Conservation (phyloP, 2,888 invertebrate genomes). For the Plebejus argus region DNA sequence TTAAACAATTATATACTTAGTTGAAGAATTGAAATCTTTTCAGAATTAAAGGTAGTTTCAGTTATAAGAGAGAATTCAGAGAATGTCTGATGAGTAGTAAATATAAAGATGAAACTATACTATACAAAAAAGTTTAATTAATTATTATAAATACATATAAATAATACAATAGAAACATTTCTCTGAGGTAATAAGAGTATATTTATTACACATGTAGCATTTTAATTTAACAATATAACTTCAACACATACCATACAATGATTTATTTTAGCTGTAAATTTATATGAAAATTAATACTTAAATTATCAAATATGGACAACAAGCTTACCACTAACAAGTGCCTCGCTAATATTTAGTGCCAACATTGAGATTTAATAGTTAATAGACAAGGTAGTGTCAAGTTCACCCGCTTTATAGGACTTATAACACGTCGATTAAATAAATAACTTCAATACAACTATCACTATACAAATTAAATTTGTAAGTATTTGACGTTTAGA, state of each 20-base stretch:
- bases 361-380: slow-evolving; percentile 31
- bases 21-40: not conserved
- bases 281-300: slow-evolving; percentile 31
- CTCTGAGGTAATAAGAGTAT: slow-evolving; percentile 38
- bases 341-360: slow-evolving; percentile 32
- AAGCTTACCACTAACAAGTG: slow-evolving; percentile 34
- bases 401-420: slow-evolving; percentile 20
- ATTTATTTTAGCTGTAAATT: slow-evolving; percentile 32
- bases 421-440: slow-evolving; percentile 53
- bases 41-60: not conserved
- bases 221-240: slow-evolving; percentile 31
- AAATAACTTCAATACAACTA: slow-evolving; percentile 69
- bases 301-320: slow-evolving; percentile 36
- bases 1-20: no score
- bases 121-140: slow-evolving; percentile 14
- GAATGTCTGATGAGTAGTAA: not conserved
- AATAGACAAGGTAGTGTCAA: slow-evolving; percentile 31
- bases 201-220: slow-evolving; percentile 33
- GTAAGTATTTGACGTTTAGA: slow-evolving; percentile 49
- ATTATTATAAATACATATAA: slow-evolving; percentile 29
- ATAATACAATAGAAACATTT: slow-evolving; percentile 36
- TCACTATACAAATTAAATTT: slow-evolving; percentile 63
- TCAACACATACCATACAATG: slow-evolving; percentile 28
- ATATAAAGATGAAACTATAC: not conserved
- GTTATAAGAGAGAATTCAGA: not conserved